Percentiles rank a stretch among this genome's conserved stretches.
phyloP scores from a whole-genome alignment of 2,113 vertebrate species.

The Parus major region DNA sequence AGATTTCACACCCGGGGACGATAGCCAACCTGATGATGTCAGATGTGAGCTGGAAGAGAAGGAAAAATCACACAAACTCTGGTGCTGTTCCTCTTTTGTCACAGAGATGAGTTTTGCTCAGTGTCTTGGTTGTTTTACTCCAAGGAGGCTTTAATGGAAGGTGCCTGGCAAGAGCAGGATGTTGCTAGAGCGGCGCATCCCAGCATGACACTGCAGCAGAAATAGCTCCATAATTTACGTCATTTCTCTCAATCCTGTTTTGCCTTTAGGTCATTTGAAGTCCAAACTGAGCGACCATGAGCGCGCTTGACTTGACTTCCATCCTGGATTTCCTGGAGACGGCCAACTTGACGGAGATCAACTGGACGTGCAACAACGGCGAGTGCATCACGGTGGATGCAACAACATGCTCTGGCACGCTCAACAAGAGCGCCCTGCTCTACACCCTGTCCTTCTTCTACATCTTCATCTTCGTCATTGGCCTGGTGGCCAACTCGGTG shows the following conservation, averaged over 20 bases:
- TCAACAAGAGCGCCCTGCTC: conserved; percentile 82
- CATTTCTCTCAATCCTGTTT: background rate
- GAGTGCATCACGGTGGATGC: conserved; percentile 81
- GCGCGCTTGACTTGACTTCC: conserved; percentile 73
- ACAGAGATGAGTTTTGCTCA: background rate
- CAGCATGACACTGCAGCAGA: background rate
- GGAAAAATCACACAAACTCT: background rate
- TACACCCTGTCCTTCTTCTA: conserved; percentile 88
- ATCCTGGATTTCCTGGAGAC: conserved; percentile 76
- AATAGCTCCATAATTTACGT: background rate
- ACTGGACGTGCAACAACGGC: conserved; percentile 75
- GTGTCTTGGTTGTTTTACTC: background rate
- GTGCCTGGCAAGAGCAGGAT: background rate
- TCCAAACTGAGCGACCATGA: conserved; percentile 41
- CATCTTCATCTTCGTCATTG: conserved; percentile 90
- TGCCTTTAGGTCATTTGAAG: background rate
- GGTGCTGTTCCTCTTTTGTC: background rate
- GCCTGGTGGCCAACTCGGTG: conserved; percentile 87
- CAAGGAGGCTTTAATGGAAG: background rate
- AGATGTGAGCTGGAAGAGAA: background rate
- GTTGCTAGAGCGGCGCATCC: rapidly evolving
- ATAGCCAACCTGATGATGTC: conserved; percentile 30
- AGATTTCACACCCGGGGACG: conserved; percentile 17
- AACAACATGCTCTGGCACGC: conserved; percentile 73
- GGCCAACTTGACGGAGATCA: conserved; percentile 83